phyloP scores from a whole-genome alignment of 1,140 invertebrate genomes.

The Nixonia krombeini region DNA sequence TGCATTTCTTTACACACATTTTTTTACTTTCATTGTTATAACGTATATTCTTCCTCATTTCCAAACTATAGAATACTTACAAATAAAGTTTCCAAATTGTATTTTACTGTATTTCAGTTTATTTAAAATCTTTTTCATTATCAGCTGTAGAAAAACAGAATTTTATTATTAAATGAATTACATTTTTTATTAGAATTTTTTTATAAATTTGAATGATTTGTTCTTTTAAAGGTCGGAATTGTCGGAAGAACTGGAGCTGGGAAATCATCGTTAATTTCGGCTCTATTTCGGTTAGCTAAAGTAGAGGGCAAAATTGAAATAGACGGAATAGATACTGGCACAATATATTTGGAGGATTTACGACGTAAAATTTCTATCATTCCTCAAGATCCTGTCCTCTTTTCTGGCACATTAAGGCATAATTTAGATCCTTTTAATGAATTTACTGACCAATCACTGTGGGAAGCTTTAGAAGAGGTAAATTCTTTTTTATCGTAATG shows the following conservation, averaged over 20 bases:
- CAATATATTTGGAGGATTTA: slow-evolving; percentile 77
- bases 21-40: too few species aligned
- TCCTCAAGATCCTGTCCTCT: slow-evolving; percentile 80
- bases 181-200: too few species aligned
- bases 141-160: not conserved
- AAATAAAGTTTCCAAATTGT: not conserved
- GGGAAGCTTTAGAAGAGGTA: slow-evolving; percentile 78
- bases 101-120: not conserved
- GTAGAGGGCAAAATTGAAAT: slow-evolving; percentile 76
- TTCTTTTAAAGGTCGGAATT: slow-evolving; percentile 77
- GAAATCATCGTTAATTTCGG: slow-evolving; percentile 89
- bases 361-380: slow-evolving; percentile 78
- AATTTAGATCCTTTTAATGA: slow-evolving; percentile 78
- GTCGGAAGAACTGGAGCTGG: slow-evolving; percentile 92
- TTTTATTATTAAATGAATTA: not conserved
- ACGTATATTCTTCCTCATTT: too few species aligned
- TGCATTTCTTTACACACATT: too few species aligned
- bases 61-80: too few species aligned
- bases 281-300: slow-evolving; percentile 82
- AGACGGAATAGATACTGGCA: slow-evolving; percentile 76
- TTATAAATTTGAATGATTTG: not conserved
- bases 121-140: slow-evolving; percentile 1
- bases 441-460: slow-evolving; percentile 75
- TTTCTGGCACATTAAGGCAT: slow-evolving; percentile 74
- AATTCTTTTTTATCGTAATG: slow-evolving; percentile 20